A percentile compares a stretch with the other conserved stretches of the same genome.
These are phyloP conservation scores for Hyles euphorbiae DNA, from an alignment of 1,140 invertebrate genomes.

Conservation along the genomic window DNA sequence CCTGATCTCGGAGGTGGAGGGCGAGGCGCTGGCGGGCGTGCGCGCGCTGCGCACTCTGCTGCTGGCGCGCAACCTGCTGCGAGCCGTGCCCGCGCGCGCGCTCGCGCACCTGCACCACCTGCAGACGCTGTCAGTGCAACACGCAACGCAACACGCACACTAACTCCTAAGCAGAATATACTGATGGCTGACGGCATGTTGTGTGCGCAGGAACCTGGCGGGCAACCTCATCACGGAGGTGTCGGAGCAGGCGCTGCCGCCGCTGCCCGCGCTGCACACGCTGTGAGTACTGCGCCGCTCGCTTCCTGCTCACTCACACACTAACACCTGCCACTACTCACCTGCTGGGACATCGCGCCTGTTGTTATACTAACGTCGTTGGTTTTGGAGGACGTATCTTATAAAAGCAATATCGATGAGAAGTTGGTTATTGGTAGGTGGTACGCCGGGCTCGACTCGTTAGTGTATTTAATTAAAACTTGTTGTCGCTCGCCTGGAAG, in stretches of 20 bases:
- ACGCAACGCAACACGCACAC: neutral
- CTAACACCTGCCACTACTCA: no score
- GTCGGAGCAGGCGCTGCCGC: slow-evolving; percentile 39
- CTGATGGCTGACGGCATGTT: no score
- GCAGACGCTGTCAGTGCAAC: slow-evolving; percentile 40
- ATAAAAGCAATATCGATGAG: no score
- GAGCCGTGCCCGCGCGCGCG: slow-evolving; percentile 35
- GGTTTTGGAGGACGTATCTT: no score
- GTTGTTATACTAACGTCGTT: no score
- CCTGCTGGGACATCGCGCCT: no score
- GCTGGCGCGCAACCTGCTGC: slow-evolving; percentile 46
- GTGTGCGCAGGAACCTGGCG: slow-evolving; percentile 45
- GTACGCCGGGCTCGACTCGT: no score
- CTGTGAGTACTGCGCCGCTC: slow-evolving; percentile 40
- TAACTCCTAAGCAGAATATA: no score
- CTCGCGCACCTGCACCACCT: slow-evolving; percentile 35
- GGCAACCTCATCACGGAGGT: slow-evolving; percentile 55
- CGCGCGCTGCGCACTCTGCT: slow-evolving; percentile 48
- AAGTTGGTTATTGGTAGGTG: no score
- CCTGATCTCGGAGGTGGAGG: slow-evolving; percentile 34
- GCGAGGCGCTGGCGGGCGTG: slow-evolving; percentile 29
- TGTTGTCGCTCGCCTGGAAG: no score
- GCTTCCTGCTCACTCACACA: no score
- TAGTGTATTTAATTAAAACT: no score
- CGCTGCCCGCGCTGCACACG: slow-evolving; percentile 53